Evolutionary conservation across 2,113 vertebrate genomes (phyloP).

Genomic region (Ochotona curzoniae): DNA sequence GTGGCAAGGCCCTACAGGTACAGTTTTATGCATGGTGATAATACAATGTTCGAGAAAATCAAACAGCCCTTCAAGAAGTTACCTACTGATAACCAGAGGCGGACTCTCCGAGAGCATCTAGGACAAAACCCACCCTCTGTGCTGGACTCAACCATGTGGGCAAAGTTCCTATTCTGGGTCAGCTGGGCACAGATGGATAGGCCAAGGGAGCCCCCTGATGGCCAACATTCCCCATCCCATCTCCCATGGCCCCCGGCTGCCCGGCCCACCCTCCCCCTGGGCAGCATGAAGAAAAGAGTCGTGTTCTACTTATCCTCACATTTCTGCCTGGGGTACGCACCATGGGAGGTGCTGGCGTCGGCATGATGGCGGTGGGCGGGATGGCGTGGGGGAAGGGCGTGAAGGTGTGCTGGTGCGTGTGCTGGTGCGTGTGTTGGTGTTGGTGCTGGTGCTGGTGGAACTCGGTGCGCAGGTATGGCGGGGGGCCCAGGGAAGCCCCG

Average conservation of each 20-base stretch:
- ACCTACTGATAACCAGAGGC: no score
- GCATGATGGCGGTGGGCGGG: conserved; percentile 95
- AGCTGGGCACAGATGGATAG: background rate
- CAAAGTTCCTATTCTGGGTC: background rate
- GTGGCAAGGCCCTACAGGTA: background rate
- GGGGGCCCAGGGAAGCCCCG: conserved; percentile 95
- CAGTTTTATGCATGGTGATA: background rate
- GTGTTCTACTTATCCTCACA: conserved; percentile 97
- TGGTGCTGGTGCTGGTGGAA: conserved; percentile 99
- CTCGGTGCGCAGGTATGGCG: conserved; percentile 98
- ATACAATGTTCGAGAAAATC: background rate
- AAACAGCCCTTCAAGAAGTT: background rate
- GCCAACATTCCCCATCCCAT: fast-evolving
- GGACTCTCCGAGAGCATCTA: background rate
- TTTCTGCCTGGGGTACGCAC: conserved; percentile 99
- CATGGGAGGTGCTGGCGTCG: conserved; percentile 99
- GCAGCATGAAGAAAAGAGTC: conserved; percentile 80
- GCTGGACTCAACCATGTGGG: fast-evolving
- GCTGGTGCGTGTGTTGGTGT: conserved; percentile 97
- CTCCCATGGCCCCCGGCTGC: background rate
- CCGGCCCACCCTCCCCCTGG: background rate
- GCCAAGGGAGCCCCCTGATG: background rate
- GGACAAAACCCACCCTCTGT: background rate
- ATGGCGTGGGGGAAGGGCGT: conserved; percentile 98
- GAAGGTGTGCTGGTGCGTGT: conserved; percentile 99